These are phyloP conservation scores for Carcharodon carcharias DNA, from an alignment of 2,797 vertebrate genomes.

Conservation along the genomic window DNA sequence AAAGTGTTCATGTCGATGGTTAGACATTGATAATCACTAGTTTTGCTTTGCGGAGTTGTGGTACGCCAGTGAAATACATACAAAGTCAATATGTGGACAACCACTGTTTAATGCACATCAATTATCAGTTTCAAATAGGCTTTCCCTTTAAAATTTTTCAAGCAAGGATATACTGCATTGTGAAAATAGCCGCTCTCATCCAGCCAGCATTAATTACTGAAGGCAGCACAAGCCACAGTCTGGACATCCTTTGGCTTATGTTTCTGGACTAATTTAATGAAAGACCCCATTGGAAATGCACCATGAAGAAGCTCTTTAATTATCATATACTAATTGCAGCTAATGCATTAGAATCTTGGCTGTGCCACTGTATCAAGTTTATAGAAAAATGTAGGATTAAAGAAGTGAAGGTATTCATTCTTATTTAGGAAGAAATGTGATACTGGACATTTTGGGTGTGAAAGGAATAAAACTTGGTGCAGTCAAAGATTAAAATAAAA, in stretches of 20 bases:
- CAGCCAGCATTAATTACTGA: background rate
- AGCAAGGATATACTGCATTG: background rate
- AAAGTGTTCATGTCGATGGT: background rate
- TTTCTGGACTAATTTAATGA: background rate
- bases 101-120: background rate
- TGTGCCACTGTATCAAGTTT: background rate
- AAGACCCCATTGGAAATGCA: background rate
- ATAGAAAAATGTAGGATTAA: background rate
- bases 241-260: background rate
- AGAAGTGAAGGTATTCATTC: background rate
- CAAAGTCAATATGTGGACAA: background rate
- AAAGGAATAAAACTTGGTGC: background rate
- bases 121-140: background rate
- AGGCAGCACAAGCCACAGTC: background rate
- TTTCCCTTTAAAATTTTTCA: background rate
- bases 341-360: background rate
- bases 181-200: background rate
- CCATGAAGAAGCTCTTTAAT: background rate
- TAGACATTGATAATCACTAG: background rate
- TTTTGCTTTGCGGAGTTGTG: background rate
- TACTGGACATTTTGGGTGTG: background rate
- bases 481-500: too few species aligned
- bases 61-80: background rate
- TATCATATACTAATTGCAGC: background rate
- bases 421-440: background rate